Base-by-base conservation (phyloP, 2,888 invertebrate genomes). In the Auanema sp. region DNA sequence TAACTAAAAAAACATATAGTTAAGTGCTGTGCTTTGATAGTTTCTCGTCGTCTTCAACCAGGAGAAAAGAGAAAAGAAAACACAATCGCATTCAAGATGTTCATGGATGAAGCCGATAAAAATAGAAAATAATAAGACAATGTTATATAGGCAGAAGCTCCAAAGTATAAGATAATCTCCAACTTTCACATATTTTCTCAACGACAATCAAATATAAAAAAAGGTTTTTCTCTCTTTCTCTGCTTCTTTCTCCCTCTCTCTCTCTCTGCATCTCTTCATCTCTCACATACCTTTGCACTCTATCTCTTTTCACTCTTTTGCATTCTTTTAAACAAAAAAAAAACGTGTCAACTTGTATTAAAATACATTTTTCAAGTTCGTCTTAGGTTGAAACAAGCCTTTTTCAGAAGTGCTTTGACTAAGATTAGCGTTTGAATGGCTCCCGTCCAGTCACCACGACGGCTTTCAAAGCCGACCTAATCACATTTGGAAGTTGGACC, bases 401-500 rank as follows among this genome's bases (percentile, higher is more conserved):
- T 33, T 33, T 33, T 33, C 33, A 33, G 33, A 33, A 33, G 33
- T 33, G 33, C 33, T 33, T 33, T 33, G 33, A 33, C 33, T 33
- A 33, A 47, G 16, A 47, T 47, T 47, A 47, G 47, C 21, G 47
- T 21, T 47, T 47, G 47, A 47, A 47, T 47, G 47, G 47, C 47
- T 47, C 21, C 47, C 21, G 16, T 16, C 16, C 47, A 16, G 52
- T n/a, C 21, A 14, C 52, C 21, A 16, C 54, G 44, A 55, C 54
- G 42, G 21, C 62, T 57, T 62, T 62, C 62, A 62, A 62, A 62
- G 62, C 49, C 43, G 21, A 44, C 57, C 56, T 62, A 62, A 62
- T 62, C 53, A 52, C 50, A 62, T 62, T 62, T 56, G 56, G 62
- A 62, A 57, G 62, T 62, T 62, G 57, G 54, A 25, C 33, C 21